Evolutionary conservation across 2,888 invertebrate species (phyloP).

Genomic region (Aproaerema taeniolella): DNA sequence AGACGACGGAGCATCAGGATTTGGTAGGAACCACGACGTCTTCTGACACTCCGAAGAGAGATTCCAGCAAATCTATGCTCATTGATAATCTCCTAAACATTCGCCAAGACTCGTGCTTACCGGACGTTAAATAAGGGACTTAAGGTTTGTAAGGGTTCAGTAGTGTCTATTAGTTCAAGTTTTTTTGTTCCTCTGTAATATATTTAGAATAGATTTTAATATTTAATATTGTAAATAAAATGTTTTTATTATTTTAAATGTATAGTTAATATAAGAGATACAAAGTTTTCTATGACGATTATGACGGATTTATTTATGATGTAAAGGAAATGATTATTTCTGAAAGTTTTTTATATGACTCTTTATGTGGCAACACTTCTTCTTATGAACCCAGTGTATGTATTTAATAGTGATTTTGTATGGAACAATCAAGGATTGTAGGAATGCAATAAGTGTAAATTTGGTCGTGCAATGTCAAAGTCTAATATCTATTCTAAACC

Average conservation of each 20-base stretch:
- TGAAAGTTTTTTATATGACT: background rate
- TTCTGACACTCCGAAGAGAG: constrained; percentile 49
- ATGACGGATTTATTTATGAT: constrained; percentile 16
- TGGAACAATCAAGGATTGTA: constrained; percentile 29
- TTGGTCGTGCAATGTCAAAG: constrained; percentile 59
- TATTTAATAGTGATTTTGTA: constrained; percentile 26
- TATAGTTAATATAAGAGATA: constrained; percentile 52
- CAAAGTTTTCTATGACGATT: constrained; percentile 53
- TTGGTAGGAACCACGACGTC: constrained; percentile 36
- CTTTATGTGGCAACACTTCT: background rate
- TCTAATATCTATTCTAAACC: constrained; percentile 37
- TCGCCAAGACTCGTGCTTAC: constrained; percentile 51
- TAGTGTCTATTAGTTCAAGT: constrained; percentile 66
- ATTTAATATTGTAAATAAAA: constrained; percentile 71
- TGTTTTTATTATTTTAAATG: constrained; percentile 72
- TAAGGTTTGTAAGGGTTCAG: constrained; percentile 47
- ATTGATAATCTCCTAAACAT: constrained; percentile 64
- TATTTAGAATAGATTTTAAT: constrained; percentile 54
- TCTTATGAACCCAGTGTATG: constrained; percentile 6
- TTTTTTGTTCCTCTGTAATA: constrained; percentile 75
- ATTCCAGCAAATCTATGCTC: constrained; percentile 40
- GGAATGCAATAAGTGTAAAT: constrained; percentile 43
- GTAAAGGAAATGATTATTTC: constrained; percentile 21
- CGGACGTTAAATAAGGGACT: constrained; percentile 50
- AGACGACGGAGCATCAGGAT: constrained; percentile 42